Base-by-base conservation (phyloP, 2,888 invertebrate species). In the Protodeltote pygarga region DNA sequence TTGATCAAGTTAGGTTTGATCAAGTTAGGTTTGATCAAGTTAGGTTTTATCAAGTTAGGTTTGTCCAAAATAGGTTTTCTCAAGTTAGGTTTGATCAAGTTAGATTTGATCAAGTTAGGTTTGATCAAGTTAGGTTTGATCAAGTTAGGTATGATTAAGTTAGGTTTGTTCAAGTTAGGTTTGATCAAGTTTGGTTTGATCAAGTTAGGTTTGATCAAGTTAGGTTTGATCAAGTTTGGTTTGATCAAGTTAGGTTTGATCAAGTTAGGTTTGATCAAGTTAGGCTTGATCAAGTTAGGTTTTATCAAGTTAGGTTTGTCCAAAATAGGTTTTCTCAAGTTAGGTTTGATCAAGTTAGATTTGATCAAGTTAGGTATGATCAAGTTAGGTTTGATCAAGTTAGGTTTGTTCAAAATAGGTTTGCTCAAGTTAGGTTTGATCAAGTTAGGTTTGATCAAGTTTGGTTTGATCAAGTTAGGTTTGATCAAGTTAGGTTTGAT, bases 121-220 rank as follows among this genome's bases (percentile, higher is more conserved):
- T 31, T 16, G 31, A 17, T 31, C 16, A 31, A 17, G 31, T 31
- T 31, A 31, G 31, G 31, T 31, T 31, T 17, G 8, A 17, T 31
- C 16, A 31, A 17, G 31, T 31, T 31, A 31, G 31, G 31, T 31
- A 16, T 16, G 31, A 17, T 31, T 31, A 31, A 17, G 31, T 31
- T 31, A 31, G 31, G 31, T 31, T 31, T 16, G 31, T 15, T 31
- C 16, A 31, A 17, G 31, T 31, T 31, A 31, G 31, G 31, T 31
- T 31, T 16, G 31, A 17, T 31, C 16, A 31, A 17, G 31, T 31
- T 31, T 16, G 31, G 31, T 31, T 31, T 16, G 31, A 17, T 31
- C 10, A 20, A 13, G 32, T 32, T 17, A 17, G 32, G 32, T 32
- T 19, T 19, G 31, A 17, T 31, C 16, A 31, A 17, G 31, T 31